These are phyloP conservation scores for Polypterus bichir DNA, from an alignment of 2,113 vertebrate genomes.

Conservation along the genomic window DNA sequence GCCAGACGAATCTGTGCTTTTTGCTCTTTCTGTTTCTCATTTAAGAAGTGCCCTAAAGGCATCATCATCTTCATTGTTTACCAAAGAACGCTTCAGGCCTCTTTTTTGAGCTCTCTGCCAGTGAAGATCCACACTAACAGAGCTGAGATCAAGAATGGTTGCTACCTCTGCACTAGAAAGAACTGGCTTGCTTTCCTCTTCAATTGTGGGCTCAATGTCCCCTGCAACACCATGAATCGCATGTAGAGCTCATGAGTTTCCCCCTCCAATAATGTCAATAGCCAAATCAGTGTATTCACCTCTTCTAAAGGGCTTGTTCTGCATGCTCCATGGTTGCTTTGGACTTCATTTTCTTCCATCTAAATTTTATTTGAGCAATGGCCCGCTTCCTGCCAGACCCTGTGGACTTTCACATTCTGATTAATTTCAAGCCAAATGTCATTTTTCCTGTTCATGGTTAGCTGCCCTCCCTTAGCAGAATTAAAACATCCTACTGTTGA, in stretches of 20 bases:
- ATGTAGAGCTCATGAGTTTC: slow-evolving; percentile 8
- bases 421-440: slow-evolving; percentile 7
- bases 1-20: slow-evolving; percentile 14
- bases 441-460: slow-evolving; percentile 6
- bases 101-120: slow-evolving; percentile 7
- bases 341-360: slow-evolving; percentile 17
- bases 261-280: slow-evolving; percentile 14
- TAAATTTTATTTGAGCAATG: slow-evolving; percentile 7
- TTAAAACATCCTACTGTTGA: slow-evolving; percentile 18
- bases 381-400: slow-evolving; percentile 10
- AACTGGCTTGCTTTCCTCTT: slow-evolving; percentile 10
- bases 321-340: slow-evolving; percentile 15
- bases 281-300: slow-evolving; percentile 16
- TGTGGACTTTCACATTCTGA: slow-evolving; percentile 4
- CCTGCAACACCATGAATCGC: slow-evolving; percentile 10
- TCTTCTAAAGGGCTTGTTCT: slow-evolving; percentile 18
- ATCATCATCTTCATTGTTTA: slow-evolving; percentile 15
- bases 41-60: slow-evolving; percentile 17
- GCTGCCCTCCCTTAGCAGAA: slow-evolving; percentile 8
- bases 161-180: slow-evolving; percentile 11
- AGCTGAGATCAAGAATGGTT: background rate
- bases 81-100: slow-evolving; percentile 10
- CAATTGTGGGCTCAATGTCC: slow-evolving; percentile 10
- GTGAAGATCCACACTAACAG: slow-evolving; percentile 2
- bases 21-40: slow-evolving; percentile 16